Evolutionary conservation across 2,797 vertebrate species (phyloP).

Genomic region (Enteromius anoplus): DNA sequence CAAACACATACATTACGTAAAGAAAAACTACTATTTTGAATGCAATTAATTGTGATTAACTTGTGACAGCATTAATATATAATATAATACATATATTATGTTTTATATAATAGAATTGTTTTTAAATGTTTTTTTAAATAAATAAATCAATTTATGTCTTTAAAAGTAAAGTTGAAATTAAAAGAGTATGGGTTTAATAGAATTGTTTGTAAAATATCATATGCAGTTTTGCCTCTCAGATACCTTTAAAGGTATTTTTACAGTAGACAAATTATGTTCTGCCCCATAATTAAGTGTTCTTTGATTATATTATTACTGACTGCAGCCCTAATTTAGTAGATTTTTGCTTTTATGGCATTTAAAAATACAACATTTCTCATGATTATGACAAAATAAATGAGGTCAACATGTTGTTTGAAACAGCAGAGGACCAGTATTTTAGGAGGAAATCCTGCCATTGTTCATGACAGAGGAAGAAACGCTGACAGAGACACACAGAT

Average conservation of each 20-base stretch:
- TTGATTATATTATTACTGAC: neutral
- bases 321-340: neutral
- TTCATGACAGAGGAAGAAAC: constrained; percentile 69
- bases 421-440: constrained; percentile 52
- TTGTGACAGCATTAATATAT: too few species aligned
- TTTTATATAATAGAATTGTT: too few species aligned
- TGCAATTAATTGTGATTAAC: too few species aligned
- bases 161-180: neutral
- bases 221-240: neutral
- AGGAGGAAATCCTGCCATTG: constrained; percentile 79
- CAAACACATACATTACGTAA: too few species aligned
- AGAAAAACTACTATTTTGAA: too few species aligned
- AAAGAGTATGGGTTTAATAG: neutral
- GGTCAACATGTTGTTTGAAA: neutral
- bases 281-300: neutral
- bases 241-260: neutral
- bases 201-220: neutral
- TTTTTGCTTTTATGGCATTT: neutral
- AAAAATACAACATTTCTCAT: neutral
- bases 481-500: constrained; percentile 54
- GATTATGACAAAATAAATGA: neutral
- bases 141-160: neutral
- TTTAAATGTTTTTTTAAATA: neutral
- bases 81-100: too few species aligned
- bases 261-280: neutral